These are phyloP conservation scores for Anabacerthia variegaticeps DNA, from an alignment of 2,797 vertebrate genomes.

Conservation along the genomic window DNA sequence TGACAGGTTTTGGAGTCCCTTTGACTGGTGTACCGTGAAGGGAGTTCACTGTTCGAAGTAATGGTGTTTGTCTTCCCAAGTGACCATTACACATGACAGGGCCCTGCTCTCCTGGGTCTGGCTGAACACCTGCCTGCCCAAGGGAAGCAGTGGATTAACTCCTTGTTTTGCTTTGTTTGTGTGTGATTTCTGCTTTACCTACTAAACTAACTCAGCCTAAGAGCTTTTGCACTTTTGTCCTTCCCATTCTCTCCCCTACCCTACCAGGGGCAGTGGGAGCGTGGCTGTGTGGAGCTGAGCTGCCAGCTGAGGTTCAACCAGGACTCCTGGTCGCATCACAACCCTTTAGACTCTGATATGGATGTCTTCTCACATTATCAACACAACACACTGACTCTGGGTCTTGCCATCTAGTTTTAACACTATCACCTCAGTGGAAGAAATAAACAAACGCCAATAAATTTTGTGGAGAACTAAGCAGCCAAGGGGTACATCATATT, in stretches of 20 bases:
- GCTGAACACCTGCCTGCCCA: not conserved
- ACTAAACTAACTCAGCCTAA: not conserved
- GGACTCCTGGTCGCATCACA: accelerated
- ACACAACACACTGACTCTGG: not conserved
- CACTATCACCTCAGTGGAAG: not conserved
- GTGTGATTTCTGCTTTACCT: accelerated
- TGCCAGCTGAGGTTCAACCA: not conserved
- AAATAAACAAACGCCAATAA: not conserved
- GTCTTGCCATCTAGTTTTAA: not conserved
- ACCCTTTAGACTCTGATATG: not conserved
- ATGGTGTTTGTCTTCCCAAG: not conserved
- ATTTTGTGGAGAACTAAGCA: not conserved
- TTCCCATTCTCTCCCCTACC: not conserved
- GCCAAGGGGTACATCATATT: not conserved
- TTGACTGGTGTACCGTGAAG: not conserved
- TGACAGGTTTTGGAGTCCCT: not conserved
- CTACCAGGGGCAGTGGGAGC: accelerated
- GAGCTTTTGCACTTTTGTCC: not conserved
- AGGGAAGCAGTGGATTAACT: not conserved
- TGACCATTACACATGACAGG: accelerated
- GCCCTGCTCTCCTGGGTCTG: not conserved
- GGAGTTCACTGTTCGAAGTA: accelerated
- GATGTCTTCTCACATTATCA: not conserved
- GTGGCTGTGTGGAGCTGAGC: not conserved
- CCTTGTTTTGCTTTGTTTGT: not conserved